Evolutionary conservation across 2,888 invertebrate genomes (phyloP), one percentile per base, ranked within the genome.

Genomic region (Rosalia funebris): DNA sequence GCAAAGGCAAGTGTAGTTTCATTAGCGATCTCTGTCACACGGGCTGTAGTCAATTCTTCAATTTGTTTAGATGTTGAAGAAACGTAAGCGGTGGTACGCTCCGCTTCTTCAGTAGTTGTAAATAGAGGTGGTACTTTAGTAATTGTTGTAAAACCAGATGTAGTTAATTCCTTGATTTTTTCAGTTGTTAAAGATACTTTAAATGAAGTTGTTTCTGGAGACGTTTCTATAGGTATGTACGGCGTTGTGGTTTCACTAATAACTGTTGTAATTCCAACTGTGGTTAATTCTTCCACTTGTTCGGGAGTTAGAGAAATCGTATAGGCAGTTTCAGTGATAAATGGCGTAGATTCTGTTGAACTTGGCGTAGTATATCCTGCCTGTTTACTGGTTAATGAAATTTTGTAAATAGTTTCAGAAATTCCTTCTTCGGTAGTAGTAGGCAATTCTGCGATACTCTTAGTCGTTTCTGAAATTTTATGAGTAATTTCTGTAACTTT

Each of bases 31-130:
- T n/a, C n/a, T n/a, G n/a, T n/a, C n/a, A n/a, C n/a, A n/a, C n/a
- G n/a, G n/a, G n/a, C 7, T 17, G 62, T 63, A n/a, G 52, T 54
- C 16, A 65, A 36, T 54, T 64, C 62, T 5, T 62, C 14, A 11
- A 65, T 16, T 59, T 62, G 60, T 48, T 54, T 17, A 31, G 63
- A 34, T 9, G 42, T 31, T 32, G 16, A 39, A 25, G 15, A 11
- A 16, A 34, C 19, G 9, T 25, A 34, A 34, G 34, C 47, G 7
- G 60, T 65, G 39, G 50, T 57, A n/a, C 55, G 48, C 17, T 48
- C 11, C 5, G 16, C 32, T 42, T 52, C 48, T 16, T 39, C 53
- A 2, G 47, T 56, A 19, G 12, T 25, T 37, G 47, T 37, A 17
- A 20, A 1, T 37, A 16, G 41, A 32, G 47, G 52, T 19, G 53